phyloP scores from a whole-genome alignment of 2,888 invertebrate species.

The Byasa hedistus region DNA sequence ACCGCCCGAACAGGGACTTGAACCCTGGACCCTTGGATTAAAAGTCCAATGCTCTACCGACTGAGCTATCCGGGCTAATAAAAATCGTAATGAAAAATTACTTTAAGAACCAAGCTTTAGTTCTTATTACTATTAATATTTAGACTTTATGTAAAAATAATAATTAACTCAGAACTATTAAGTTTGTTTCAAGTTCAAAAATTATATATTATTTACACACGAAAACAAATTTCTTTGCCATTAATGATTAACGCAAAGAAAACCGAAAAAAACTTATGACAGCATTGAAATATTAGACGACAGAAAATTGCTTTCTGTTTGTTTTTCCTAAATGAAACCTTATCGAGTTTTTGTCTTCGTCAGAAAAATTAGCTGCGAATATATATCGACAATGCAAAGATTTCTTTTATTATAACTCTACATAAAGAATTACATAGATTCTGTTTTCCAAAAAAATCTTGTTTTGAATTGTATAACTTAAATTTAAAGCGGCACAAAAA shows the following conservation, averaged over 20 bases:
- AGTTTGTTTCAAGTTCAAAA: neutral
- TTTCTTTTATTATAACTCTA: neutral
- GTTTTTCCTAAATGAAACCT: conserved; percentile 41
- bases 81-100: neutral
- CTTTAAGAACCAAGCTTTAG: too few species aligned
- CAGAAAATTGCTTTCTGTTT: conserved; percentile 46
- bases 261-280: conserved; percentile 37
- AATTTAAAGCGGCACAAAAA: neutral
- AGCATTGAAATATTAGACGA: conserved; percentile 40
- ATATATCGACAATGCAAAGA: conserved; percentile 15
- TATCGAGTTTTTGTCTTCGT: conserved; percentile 36
- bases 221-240: conserved; percentile 24
- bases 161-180: neutral
- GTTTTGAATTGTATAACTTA: neutral
- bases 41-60: conserved; percentile 81
- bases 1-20: conserved; percentile 80
- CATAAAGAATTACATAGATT: neutral
- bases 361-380: conserved; percentile 22
- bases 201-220: neutral
- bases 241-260: conserved; percentile 33
- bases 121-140: neutral
- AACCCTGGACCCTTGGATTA: conserved; percentile 81
- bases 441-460: neutral
- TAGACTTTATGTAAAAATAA: neutral
- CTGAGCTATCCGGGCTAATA: conserved; percentile 78